Percentiles rank a stretch among this genome's conserved stretches.
phyloP scores from a whole-genome alignment of 2,113 vertebrate species.

The Promerops cafer region DNA sequence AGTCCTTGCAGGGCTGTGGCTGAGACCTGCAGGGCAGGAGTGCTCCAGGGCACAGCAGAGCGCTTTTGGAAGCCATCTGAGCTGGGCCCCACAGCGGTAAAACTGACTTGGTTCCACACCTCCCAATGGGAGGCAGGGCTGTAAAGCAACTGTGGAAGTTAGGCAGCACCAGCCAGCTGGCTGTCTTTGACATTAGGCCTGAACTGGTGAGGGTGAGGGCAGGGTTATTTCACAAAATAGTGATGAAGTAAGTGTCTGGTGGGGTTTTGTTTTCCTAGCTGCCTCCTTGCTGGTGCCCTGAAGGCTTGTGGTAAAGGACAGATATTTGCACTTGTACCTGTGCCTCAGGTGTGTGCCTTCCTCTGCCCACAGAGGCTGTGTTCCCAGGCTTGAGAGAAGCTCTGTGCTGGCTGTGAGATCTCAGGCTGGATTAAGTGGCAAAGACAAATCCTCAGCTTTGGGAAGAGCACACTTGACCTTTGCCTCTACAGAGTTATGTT shows the following conservation, averaged over 20 bases:
- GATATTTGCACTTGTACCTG: background rate
- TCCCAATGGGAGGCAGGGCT: background rate
- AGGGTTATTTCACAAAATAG: background rate
- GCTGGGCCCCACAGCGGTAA: background rate
- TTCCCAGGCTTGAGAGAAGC: background rate
- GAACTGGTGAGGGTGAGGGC: background rate
- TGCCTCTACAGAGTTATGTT: background rate
- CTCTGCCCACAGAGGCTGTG: background rate
- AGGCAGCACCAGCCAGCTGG: background rate
- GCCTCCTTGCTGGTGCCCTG: background rate
- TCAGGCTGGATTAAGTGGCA: slow-evolving; percentile 26
- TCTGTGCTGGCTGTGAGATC: background rate
- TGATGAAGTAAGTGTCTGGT: background rate
- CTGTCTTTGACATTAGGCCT: background rate
- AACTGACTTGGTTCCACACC: background rate
- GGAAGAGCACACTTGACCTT: slow-evolving; percentile 63
- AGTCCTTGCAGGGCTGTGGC: background rate
- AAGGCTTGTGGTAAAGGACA: background rate
- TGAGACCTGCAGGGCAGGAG: background rate
- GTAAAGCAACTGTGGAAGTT: background rate
- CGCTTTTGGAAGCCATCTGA: background rate
- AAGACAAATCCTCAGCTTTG: slow-evolving; percentile 23
- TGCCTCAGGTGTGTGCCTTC: background rate
- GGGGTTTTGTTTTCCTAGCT: background rate
- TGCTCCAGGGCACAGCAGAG: background rate